A percentile compares a stretch with the other conserved stretches of the same genome.
These are phyloP conservation scores for Neodon shergylaensis DNA, from an alignment of 2,113 vertebrate genomes.

Conservation along the genomic window DNA sequence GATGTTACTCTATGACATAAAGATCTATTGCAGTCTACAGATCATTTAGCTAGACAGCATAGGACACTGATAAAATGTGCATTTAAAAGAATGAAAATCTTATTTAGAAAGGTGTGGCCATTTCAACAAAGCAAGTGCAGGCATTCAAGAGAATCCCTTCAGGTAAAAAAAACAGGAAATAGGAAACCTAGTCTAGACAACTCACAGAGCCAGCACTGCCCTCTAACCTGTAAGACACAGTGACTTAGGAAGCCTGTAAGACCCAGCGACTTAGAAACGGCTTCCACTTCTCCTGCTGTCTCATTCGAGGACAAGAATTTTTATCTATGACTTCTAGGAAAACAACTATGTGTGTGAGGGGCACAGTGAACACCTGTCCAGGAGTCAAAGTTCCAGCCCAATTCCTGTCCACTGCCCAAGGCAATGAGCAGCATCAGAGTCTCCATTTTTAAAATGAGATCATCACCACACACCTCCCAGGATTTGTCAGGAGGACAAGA, in stretches of 20 bases:
- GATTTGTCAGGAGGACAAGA: conserved; percentile 9
- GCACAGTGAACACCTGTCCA: background rate
- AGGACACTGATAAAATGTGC: conserved; percentile 12
- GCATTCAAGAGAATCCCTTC: conserved; percentile 19
- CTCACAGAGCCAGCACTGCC: background rate
- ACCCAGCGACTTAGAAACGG: background rate
- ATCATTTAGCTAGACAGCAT: background rate
- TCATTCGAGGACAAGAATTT: background rate
- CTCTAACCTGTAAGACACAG: background rate
- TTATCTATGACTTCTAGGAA: conserved; percentile 7
- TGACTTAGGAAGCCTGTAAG: background rate
- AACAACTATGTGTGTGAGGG: background rate
- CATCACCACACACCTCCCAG: background rate
- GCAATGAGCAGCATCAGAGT: background rate
- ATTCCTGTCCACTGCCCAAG: background rate
- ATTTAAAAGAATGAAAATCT: background rate
- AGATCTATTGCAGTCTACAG: background rate
- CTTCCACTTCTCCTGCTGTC: conserved; percentile 29
- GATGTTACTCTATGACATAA: background rate
- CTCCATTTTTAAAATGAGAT: conserved; percentile 28
- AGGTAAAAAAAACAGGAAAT: background rate
- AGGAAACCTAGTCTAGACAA: background rate
- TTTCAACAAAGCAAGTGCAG: background rate
- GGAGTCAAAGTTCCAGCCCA: background rate
- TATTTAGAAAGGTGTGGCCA: conserved; percentile 17